Evolutionary conservation across 2,113 vertebrate genomes (phyloP), one percentile per base, ranked within the genome.

Genomic region (Aegotheles bennettii): DNA sequence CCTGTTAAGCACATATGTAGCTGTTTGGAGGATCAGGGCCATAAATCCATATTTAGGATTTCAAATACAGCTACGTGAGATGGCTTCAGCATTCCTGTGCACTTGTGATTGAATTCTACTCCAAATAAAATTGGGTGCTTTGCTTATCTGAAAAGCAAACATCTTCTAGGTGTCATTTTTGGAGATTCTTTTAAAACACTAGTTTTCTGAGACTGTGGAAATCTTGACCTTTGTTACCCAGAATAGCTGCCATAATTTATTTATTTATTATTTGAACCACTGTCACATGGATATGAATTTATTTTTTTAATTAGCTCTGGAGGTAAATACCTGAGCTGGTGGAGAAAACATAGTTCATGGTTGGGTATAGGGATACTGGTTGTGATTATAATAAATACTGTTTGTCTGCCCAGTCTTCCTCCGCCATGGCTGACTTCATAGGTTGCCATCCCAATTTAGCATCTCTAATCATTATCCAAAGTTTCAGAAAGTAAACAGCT

Each of bases 1-100:
- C 85, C 86, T 2, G 3, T 93, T 95, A 93, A 92, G 71, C 79
- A 90, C 2, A 4, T 69, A 53, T 60, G 69, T 94, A 89, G 73
- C 83, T 89, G 76, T 92, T 90, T 51, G 88, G 92, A 94, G 64
- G 83, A 88, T 95, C 68, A 68, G 64, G 90, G 40, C 90, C 85
- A 71, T 94, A 94, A 95, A 96, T 95, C 83, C 88, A 90, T 81
- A 89, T 95, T 94, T 95, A 75, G 64, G 65, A 38, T 93, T 94
- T 96, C 69, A 78, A 50, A 40, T 63, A 70, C 42, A 73, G 26
- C 75, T 91, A n/a, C 28, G 24, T 29, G 60, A 82, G 38, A 69
- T 76, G 71, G 38, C 80, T 88, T 90, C 64, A 76, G 64, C 68
- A 84, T 95, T 96, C 78, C 63, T 86, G 50, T 80, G 60, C 24